Evolutionary conservation across 92 coral and sea anemone genomes (phyloP).

Genomic region (Umimayanthus kanabou): DNA sequence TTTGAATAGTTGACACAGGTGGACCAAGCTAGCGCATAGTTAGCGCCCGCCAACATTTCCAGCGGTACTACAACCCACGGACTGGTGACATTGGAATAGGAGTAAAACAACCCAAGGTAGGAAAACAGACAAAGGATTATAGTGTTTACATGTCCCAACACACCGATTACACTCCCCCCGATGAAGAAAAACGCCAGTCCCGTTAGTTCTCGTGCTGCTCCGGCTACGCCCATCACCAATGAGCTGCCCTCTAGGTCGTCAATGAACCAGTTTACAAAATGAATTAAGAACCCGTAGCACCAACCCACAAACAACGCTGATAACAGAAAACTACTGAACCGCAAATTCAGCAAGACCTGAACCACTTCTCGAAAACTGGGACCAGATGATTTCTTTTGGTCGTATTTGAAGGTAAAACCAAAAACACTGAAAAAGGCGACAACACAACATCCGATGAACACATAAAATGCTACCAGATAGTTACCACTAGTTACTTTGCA

Average conservation of each 20-base stretch:
- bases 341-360: slow-evolving; percentile 47
- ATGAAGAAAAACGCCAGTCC: slow-evolving; percentile 56
- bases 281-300: slow-evolving; percentile 59
- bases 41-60: slow-evolving; percentile 62
- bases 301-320: slow-evolving; percentile 55
- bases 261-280: slow-evolving; percentile 76
- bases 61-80: slow-evolving; percentile 66
- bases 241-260: slow-evolving; percentile 72
- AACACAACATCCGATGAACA: slow-evolving; percentile 64
- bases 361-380: slow-evolving; percentile 43
- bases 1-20: slow-evolving; percentile 60
- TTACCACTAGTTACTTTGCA: slow-evolving; percentile 42
- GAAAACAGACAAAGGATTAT: slow-evolving; percentile 55
- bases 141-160: slow-evolving; percentile 63
- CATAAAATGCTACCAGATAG: slow-evolving; percentile 58
- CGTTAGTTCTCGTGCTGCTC: slow-evolving; percentile 62
- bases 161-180: slow-evolving; percentile 51
- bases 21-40: slow-evolving; percentile 71
- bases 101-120: slow-evolving; percentile 51
- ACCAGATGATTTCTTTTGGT: slow-evolving; percentile 23
- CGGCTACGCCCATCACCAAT: slow-evolving; percentile 61
- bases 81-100: slow-evolving; percentile 49
- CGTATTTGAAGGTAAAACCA: slow-evolving; percentile 66
- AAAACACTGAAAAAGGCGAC: slow-evolving; percentile 64
- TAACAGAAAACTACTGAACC: slow-evolving; percentile 54